These are phyloP conservation scores for Paracentrotus lividus DNA, from an alignment of 53 echinoderm and acorn worm species.

Conservation along the genomic window DNA sequence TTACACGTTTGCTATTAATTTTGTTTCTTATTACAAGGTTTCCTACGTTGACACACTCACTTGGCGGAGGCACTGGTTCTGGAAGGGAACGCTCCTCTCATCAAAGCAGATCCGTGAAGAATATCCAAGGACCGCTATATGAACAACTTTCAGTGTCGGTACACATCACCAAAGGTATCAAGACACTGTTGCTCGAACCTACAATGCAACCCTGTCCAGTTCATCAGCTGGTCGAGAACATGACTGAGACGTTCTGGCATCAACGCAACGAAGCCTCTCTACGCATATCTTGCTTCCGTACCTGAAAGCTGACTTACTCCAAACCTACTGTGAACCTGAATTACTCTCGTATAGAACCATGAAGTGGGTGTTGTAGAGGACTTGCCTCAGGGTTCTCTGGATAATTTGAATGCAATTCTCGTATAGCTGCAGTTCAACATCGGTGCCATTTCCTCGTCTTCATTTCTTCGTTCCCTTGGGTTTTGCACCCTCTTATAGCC, in stretches of 20 bases:
- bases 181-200: constrained; percentile 91
- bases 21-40: constrained; percentile 75
- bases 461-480: constrained; percentile 99
- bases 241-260: constrained; percentile 94
- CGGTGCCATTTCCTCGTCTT: constrained; percentile 99
- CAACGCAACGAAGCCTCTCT: constrained; percentile 97
- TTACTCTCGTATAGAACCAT: constrained; percentile 96
- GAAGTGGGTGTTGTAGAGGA: constrained; percentile 98
- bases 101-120: constrained; percentile 87
- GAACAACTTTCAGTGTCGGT: constrained; percentile 51
- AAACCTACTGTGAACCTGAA: constrained; percentile 97
- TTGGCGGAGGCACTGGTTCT: constrained; percentile 96
- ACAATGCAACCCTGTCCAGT: constrained; percentile 96
- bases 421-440: constrained; percentile 96
- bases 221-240: constrained; percentile 97
- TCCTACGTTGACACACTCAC: constrained; percentile 93
- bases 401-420: constrained; percentile 93
- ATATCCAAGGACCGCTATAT: constrained; percentile 38
- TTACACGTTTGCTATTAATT: not conserved
- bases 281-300: constrained; percentile 94
- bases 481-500: constrained; percentile 96
- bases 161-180: constrained; percentile 78
- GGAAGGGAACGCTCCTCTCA: constrained; percentile 95
- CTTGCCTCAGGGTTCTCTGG: constrained; percentile 95
- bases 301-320: constrained; percentile 94